Percentiles rank a stretch among this genome's conserved stretches.
These are phyloP conservation scores for Parnassius smintheus DNA, from an alignment of 2,888 invertebrate genomes.

Conservation along the genomic window DNA sequence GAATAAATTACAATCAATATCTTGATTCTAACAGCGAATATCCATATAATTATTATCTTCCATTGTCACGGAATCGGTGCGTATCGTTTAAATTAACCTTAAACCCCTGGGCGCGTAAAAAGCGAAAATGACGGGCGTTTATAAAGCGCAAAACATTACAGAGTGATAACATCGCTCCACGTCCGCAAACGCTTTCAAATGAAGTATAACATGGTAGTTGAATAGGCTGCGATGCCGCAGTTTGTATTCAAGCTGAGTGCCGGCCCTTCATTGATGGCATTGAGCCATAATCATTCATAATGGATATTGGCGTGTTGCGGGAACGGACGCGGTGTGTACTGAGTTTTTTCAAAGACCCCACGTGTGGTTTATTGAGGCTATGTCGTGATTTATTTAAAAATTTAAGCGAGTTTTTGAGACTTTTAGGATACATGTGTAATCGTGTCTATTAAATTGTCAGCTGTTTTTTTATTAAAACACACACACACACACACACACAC, in stretches of 20 bases:
- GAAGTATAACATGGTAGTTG: slow-evolving; percentile 51
- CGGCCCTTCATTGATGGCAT: slow-evolving; percentile 54
- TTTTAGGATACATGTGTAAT: not conserved
- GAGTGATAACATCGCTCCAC: slow-evolving; percentile 50
- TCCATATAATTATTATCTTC: slow-evolving; percentile 12
- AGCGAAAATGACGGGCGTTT: slow-evolving; percentile 38
- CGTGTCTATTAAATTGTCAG: too few species aligned
- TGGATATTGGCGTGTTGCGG: slow-evolving; percentile 44
- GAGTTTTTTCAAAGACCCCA: slow-evolving; percentile 30
- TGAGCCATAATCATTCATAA: slow-evolving; percentile 55
- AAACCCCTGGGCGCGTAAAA: slow-evolving; percentile 28
- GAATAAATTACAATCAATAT: not conserved
- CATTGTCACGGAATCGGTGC: slow-evolving; percentile 16
- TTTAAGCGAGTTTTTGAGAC: slow-evolving; percentile 3
- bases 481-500: too few species aligned
- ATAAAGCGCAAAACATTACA: slow-evolving; percentile 44
- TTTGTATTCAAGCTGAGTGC: slow-evolving; percentile 61
- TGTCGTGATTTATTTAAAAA: slow-evolving; percentile 34
- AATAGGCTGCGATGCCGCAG: slow-evolving; percentile 52
- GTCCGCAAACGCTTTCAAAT: slow-evolving; percentile 56
- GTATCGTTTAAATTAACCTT: slow-evolving; percentile 27
- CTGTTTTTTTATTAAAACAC: too few species aligned
- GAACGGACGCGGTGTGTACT: slow-evolving; percentile 19
- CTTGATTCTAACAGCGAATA: slow-evolving; percentile 4
- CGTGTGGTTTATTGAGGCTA: slow-evolving; percentile 39